phyloP scores from a whole-genome alignment of 2,797 vertebrate genomes.

The Anguilla marmorata region DNA sequence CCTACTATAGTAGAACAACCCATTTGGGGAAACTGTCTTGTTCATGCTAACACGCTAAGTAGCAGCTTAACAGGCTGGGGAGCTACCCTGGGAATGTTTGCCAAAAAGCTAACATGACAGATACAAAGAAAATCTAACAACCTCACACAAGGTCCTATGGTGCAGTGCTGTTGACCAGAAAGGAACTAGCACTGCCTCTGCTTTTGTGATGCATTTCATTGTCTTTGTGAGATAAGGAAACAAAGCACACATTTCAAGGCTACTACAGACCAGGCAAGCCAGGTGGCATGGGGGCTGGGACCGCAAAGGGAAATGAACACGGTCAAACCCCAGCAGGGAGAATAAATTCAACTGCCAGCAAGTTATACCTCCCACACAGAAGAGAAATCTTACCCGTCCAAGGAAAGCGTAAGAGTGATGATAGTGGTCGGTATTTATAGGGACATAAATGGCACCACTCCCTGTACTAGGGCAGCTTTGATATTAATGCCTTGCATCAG shows the following conservation, averaged over 20 bases:
- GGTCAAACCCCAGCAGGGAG: not conserved
- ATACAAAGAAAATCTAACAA: not conserved
- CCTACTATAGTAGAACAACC: not conserved
- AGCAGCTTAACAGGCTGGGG: not conserved
- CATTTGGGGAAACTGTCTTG: not conserved
- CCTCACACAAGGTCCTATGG: not conserved
- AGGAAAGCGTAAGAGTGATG: not conserved
- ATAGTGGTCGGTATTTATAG: conserved; percentile 9
- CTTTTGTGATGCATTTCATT: not conserved
- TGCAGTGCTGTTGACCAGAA: not conserved
- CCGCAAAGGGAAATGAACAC: not conserved
- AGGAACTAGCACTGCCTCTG: not conserved
- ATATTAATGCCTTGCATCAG: conserved; percentile 7
- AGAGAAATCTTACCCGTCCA: conserved; percentile 6
- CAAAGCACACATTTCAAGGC: not conserved
- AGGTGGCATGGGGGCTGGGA: not conserved
- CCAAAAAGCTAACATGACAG: not conserved
- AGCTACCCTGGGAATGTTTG: not conserved
- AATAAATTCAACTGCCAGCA: conserved; percentile 15
- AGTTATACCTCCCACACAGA: conserved; percentile 20
- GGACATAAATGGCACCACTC: not conserved
- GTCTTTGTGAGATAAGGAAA: not conserved
- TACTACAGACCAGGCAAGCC: not conserved
- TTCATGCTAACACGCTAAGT: not conserved
- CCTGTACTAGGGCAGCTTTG: not conserved